Evolutionary conservation across 2,113 vertebrate genomes (phyloP).

Genomic region (Maccullochella peelii): DNA sequence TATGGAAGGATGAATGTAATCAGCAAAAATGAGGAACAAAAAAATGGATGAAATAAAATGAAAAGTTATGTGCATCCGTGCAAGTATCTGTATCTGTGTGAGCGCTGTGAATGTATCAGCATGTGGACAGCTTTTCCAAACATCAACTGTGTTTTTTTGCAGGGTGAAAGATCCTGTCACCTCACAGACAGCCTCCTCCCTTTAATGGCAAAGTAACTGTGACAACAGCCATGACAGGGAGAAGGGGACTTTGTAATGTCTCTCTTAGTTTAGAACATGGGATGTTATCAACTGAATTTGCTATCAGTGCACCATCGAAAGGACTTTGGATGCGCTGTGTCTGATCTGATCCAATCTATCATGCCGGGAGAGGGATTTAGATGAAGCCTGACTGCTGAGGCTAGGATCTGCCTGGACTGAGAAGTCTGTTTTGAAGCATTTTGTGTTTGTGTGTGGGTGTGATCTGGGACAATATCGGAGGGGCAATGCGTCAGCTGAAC

Average conservation of each 20-base stretch:
- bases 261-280: slow-evolving; percentile 41
- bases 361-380: slow-evolving; percentile 60
- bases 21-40: background rate
- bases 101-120: slow-evolving; percentile 25
- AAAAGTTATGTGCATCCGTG: background rate
- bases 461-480: slow-evolving; percentile 41
- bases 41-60: slow-evolving; percentile 1
- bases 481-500: slow-evolving; percentile 29
- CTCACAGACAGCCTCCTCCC: slow-evolving; percentile 17
- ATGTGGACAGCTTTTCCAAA: slow-evolving; percentile 24
- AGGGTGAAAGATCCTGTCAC: slow-evolving; percentile 26
- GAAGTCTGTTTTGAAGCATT: slow-evolving; percentile 44
- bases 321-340: slow-evolving; percentile 48
- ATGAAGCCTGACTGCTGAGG: slow-evolving; percentile 48
- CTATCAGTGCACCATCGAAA: slow-evolving; percentile 66
- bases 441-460: slow-evolving; percentile 39
- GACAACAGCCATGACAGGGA: slow-evolving; percentile 41
- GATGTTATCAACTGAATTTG: slow-evolving; percentile 53
- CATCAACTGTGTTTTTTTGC: slow-evolving; percentile 18
- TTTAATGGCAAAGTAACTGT: slow-evolving; percentile 45
- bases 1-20: background rate
- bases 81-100: background rate
- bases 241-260: slow-evolving; percentile 32
- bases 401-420: slow-evolving; percentile 34
- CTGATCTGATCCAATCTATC: slow-evolving; percentile 68